phyloP scores from a whole-genome alignment of 1,140 invertebrate species.

The Drosophila virilis region DNA sequence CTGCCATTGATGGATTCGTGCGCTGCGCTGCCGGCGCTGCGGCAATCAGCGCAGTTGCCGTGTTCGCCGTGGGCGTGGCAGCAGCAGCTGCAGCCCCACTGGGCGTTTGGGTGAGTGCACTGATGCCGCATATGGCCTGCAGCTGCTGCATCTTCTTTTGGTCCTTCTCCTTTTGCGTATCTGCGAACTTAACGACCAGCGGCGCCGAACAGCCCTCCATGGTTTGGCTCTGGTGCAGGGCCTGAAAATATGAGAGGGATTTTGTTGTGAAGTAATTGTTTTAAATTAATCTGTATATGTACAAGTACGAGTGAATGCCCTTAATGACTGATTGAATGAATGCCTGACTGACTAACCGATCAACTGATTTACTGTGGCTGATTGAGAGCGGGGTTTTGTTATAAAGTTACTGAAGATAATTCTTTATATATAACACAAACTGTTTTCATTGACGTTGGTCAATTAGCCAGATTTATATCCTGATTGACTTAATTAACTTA shows the following conservation, averaged over 20 bases:
- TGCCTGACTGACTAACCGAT: not conserved
- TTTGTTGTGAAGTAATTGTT: not conserved
- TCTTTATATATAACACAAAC: too few species aligned
- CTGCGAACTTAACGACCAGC: slow-evolving; percentile 99
- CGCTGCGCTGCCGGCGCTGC: slow-evolving; percentile 51
- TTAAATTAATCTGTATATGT: not conserved
- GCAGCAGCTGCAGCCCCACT: slow-evolving; percentile 61
- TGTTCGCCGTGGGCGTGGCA: slow-evolving; percentile 58
- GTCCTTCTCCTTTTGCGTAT: slow-evolving; percentile 99
- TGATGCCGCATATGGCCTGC: slow-evolving; percentile 91
- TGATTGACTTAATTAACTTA: too few species aligned
- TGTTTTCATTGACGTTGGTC: too few species aligned
- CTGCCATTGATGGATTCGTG: slow-evolving; percentile 66
- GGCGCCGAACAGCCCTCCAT: slow-evolving; percentile 99
- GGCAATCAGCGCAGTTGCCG: slow-evolving; percentile 69
- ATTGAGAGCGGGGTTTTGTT: not conserved
- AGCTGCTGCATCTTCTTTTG: slow-evolving; percentile 97
- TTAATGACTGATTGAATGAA: not conserved
- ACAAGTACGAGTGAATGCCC: too few species aligned
- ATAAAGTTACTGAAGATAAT: too few species aligned
- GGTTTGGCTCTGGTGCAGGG: slow-evolving; percentile 98
- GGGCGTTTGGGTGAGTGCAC: slow-evolving; percentile 80
- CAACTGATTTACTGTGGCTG: not conserved
- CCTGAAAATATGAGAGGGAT: slow-evolving; percentile 79
- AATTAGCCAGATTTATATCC: too few species aligned